phyloP scores from a whole-genome alignment of 2,888 invertebrate genomes.

The Pachymerium ferrugineum region DNA sequence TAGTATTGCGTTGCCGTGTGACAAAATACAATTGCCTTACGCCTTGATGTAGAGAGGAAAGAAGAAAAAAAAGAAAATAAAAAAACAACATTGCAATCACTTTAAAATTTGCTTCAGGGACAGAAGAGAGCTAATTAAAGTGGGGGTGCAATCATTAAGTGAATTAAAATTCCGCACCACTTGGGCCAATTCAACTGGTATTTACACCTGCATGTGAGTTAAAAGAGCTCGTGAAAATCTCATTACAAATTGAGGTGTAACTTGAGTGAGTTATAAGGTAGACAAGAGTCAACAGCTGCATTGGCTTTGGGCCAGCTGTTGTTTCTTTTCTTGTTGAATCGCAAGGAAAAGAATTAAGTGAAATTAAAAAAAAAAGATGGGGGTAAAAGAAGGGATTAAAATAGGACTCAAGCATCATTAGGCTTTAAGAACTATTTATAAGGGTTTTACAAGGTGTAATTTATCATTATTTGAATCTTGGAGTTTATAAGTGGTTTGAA shows the following conservation, averaged over 20 bases:
- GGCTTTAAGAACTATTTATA: neutral
- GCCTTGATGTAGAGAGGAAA: neutral
- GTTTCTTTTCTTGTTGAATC: neutral
- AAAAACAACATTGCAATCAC: neutral
- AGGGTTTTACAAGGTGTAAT: neutral
- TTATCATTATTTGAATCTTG: neutral
- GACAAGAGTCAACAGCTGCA: constrained; percentile 8
- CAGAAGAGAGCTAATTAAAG: neutral
- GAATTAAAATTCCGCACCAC: constrained; percentile 13
- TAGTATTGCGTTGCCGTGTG: constrained; percentile 7
- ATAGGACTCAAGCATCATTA: neutral
- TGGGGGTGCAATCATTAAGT: constrained; percentile 7
- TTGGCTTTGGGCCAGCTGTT: neutral
- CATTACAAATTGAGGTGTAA: constrained; percentile 13
- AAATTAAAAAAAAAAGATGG: neutral
- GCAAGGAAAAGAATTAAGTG: neutral
- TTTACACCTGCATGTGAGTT: neutral
- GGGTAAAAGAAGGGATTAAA: neutral
- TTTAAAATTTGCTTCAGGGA: neutral
- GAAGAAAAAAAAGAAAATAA: neutral
- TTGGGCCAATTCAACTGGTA: constrained; percentile 13
- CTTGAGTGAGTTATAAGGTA: neutral
- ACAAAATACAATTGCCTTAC: neutral
- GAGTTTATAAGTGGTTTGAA: neutral
- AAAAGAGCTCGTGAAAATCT: constrained; percentile 3